Evolutionary conservation across 2,113 vertebrate species (phyloP).

Genomic region (Barbus barbus): DNA sequence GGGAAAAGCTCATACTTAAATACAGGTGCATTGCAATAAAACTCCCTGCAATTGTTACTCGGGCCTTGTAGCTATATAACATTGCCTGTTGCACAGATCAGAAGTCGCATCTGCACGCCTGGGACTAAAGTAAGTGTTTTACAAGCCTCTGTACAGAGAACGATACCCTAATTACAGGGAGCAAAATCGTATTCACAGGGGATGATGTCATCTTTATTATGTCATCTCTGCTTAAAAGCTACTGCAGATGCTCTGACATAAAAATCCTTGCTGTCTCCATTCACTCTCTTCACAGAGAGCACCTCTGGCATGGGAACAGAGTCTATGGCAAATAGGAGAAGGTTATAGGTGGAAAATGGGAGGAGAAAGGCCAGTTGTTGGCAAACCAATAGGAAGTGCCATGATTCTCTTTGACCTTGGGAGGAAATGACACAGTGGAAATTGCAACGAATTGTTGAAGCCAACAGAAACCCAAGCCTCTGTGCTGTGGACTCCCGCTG

Average conservation of each 20-base stretch:
- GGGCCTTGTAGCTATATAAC: conserved; percentile 6
- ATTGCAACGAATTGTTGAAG: conserved; percentile 65
- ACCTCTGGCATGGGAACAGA: neutral
- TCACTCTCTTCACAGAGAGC: neutral
- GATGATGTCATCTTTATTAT: conserved; percentile 47
- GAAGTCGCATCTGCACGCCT: conserved; percentile 8
- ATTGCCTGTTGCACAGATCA: conserved; percentile 30
- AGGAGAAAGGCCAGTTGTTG: conserved; percentile 61
- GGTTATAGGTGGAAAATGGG: conserved; percentile 28
- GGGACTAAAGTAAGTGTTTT: conserved; percentile 46
- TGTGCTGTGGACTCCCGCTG: neutral
- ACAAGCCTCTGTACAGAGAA: conserved; percentile 10
- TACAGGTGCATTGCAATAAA: conserved; percentile 38
- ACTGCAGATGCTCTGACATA: conserved; percentile 9
- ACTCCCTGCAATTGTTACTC: neutral
- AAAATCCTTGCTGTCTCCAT: neutral
- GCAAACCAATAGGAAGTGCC: conserved; percentile 70
- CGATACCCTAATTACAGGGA: conserved; percentile 49
- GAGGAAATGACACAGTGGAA: conserved; percentile 75
- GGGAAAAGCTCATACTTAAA: neutral
- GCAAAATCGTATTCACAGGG: conserved; percentile 3
- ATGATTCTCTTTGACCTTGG: conserved; percentile 65
- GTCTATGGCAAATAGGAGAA: conserved; percentile 12
- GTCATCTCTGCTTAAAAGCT: neutral
- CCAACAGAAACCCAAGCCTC: conserved; percentile 43